Evolutionary conservation across 2,113 vertebrate species (phyloP).

Genomic region (Rhynchomys soricoides): DNA sequence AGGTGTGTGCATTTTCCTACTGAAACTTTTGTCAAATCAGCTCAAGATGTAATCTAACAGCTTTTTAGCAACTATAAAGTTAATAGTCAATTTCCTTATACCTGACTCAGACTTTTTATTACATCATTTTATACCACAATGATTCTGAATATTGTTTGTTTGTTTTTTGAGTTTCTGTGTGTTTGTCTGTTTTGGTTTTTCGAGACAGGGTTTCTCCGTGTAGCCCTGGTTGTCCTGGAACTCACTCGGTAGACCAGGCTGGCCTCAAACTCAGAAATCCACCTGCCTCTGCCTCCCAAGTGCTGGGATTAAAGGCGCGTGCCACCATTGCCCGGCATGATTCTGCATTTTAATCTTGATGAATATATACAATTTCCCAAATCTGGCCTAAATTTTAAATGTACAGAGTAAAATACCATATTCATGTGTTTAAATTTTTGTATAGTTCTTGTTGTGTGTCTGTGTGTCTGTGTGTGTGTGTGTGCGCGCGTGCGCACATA

Average conservation of each 20-base stretch:
- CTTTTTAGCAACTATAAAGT: neutral
- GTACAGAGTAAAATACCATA: conserved; percentile 7
- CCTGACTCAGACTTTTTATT: neutral
- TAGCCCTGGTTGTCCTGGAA: too few relatives aligned
- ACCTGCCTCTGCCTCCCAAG: too few relatives aligned
- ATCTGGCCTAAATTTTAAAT: conserved; percentile 39
- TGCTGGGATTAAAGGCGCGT: too few relatives aligned
- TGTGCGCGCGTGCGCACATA: neutral
- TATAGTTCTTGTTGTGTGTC: neutral
- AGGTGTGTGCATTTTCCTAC: neutral
- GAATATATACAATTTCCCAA: neutral
- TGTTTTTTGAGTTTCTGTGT: too few relatives aligned
- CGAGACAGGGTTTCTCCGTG: too few relatives aligned
- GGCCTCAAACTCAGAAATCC: too few relatives aligned
- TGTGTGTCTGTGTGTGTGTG: neutral
- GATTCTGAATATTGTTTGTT: too few relatives aligned
- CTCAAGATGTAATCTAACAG: neutral
- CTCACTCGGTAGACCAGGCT: too few relatives aligned
- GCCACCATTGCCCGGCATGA: too few relatives aligned
- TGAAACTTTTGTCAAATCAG: neutral
- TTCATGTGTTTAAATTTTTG: neutral
- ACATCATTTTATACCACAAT: neutral
- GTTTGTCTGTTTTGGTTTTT: too few relatives aligned
- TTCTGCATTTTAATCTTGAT: conserved; percentile 31
- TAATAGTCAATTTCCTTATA: neutral